Evolutionary conservation across 2,113 vertebrate species (phyloP).

Genomic region (Origma solitaria): DNA sequence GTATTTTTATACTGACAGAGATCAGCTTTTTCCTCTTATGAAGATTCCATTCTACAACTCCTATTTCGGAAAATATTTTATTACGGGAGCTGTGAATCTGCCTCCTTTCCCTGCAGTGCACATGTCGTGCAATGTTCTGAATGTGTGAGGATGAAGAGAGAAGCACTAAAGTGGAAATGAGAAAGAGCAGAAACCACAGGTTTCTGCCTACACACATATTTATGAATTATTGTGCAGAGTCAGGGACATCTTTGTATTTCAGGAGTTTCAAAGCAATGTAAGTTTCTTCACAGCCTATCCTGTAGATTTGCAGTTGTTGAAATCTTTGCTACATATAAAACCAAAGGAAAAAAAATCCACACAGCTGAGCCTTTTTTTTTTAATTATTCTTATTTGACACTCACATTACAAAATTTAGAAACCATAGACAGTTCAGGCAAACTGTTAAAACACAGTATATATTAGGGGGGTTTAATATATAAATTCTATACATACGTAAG

Average conservation of each 20-base stretch:
- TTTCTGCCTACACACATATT: background rate
- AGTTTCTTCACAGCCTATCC: background rate
- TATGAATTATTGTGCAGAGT: background rate
- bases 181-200: background rate
- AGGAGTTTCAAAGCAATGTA: background rate
- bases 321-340: background rate
- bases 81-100: background rate
- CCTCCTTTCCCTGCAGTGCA: background rate
- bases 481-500: slow-evolving; percentile 71
- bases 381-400: slow-evolving; percentile 56
- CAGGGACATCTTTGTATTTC: background rate
- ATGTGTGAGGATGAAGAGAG: background rate
- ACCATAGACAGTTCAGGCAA: slow-evolving; percentile 73
- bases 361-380: background rate
- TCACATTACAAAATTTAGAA: slow-evolving; percentile 77
- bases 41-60: background rate
- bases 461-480: slow-evolving; percentile 67
- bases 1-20: background rate
- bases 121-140: background rate
- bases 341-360: background rate
- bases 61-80: background rate
- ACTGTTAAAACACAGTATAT: slow-evolving; percentile 80
- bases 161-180: background rate
- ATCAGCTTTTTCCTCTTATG: background rate
- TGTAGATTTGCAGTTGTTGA: background rate